A percentile compares a stretch with the other conserved stretches of the same genome.
phyloP scores from a whole-genome alignment of 1,140 invertebrate genomes.

The Chrysomallon squamiferum region DNA sequence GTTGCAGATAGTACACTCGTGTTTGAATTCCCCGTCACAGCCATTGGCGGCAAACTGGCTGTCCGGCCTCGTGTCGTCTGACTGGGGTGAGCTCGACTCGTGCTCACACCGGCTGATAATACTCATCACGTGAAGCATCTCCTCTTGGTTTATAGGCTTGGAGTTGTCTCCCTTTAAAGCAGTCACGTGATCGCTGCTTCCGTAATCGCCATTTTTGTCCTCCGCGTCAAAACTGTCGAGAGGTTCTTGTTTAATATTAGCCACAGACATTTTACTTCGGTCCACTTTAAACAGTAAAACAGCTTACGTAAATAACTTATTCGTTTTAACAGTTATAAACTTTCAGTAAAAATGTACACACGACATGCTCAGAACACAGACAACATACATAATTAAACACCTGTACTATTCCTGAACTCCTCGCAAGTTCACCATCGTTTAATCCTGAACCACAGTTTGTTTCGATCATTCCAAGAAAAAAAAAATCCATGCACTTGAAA shows the following conservation, averaged over 20 bases:
- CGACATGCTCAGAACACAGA: background rate
- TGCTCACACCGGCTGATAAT: background rate
- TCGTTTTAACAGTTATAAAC: background rate
- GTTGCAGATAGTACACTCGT: background rate
- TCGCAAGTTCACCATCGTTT: background rate
- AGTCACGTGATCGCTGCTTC: background rate
- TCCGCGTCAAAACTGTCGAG: background rate
- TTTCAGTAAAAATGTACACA: background rate
- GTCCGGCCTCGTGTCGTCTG: background rate
- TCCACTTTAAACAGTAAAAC: background rate
- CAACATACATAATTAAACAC: background rate
- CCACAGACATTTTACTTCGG: background rate
- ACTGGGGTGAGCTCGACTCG: background rate
- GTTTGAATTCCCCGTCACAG: background rate
- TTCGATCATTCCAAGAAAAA: no score
- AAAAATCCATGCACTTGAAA: no score
- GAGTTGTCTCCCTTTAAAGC: background rate
- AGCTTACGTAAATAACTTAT: background rate
- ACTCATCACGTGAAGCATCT: background rate
- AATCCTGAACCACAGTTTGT: background rate
- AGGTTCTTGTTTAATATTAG: slow-evolving; percentile 4
- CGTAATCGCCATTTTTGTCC: background rate
- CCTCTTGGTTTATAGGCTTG: background rate
- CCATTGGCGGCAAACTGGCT: background rate
- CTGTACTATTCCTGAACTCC: background rate